A percentile compares a stretch with the other conserved stretches of the same genome.
phyloP scores from a whole-genome alignment of 1,140 invertebrate species.

The Triops longicaudatus region DNA sequence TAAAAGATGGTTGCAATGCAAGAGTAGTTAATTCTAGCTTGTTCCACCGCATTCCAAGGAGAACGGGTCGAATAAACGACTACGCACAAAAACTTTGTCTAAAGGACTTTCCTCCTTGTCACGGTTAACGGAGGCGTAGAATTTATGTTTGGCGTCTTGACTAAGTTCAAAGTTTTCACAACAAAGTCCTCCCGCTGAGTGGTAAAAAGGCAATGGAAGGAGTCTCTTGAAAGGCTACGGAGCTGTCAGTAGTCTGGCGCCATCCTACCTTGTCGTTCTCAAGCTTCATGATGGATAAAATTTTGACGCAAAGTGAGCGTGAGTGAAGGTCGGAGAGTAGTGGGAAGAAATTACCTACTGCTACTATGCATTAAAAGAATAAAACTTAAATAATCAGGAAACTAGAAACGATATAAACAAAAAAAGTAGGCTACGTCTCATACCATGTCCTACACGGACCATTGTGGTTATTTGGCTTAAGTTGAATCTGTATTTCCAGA shows the following conservation, averaged over 20 bases:
- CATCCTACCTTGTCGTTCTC: neutral
- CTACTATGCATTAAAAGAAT: too few species aligned
- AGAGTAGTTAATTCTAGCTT: constrained; percentile 74
- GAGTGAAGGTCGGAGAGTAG: too few species aligned
- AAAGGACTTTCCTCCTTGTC: too few species aligned
- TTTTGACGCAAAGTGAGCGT: neutral
- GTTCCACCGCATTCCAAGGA: constrained; percentile 70
- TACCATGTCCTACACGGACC: too few species aligned
- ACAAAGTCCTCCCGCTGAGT: neutral
- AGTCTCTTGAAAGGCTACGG: neutral
- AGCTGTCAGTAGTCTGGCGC: neutral
- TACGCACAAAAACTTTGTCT: neutral
- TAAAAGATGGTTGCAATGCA: constrained; percentile 72
- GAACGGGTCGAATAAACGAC: neutral
- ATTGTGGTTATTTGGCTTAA: too few species aligned
- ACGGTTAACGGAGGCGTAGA: too few species aligned
- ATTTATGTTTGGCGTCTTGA: too few species aligned
- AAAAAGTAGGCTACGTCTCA: too few species aligned
- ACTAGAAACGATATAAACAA: too few species aligned
- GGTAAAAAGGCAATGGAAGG: neutral
- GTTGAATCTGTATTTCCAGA: too few species aligned
- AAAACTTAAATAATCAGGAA: too few species aligned
- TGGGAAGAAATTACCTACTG: too few species aligned
- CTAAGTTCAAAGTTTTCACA: neutral
- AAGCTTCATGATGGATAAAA: neutral